Evolutionary conservation across 2,113 vertebrate species (phyloP).

Genomic region (Rhinoptilus africanus): DNA sequence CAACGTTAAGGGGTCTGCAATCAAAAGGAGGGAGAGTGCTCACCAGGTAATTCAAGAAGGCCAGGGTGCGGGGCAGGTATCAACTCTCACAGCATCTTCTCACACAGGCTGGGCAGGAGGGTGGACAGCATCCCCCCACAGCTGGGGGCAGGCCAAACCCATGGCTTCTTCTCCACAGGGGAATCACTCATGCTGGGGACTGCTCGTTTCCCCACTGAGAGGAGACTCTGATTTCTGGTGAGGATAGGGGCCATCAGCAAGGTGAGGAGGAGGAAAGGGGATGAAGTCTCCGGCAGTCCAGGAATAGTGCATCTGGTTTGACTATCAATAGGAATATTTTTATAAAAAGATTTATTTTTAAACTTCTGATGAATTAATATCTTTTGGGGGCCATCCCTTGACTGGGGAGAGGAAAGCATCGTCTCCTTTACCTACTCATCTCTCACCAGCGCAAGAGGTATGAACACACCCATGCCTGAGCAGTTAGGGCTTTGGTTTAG

Average conservation of each 20-base stretch:
- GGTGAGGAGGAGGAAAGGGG: not conserved
- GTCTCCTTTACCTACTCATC: not conserved
- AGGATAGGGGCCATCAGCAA: fast-evolving
- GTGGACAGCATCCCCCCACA: not conserved
- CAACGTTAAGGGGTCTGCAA: not conserved
- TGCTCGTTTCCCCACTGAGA: not conserved
- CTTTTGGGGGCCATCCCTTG: not conserved
- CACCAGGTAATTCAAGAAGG: not conserved
- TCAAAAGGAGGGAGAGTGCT: slow-evolving; percentile 18
- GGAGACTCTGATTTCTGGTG: not conserved
- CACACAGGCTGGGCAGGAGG: not conserved
- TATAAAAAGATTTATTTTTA: not conserved
- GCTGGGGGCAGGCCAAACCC: not conserved
- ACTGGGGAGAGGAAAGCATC: not conserved
- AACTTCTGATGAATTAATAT: not conserved
- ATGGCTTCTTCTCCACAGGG: not conserved
- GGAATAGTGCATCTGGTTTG: not conserved
- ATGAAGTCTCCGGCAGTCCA: not conserved
- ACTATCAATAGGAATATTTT: not conserved
- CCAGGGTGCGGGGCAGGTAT: not conserved
- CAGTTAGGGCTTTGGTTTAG: not conserved
- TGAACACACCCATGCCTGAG: not conserved
- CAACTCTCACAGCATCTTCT: not conserved
- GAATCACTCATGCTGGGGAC: not conserved
- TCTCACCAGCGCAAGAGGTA: not conserved